phyloP scores from a whole-genome alignment of 2,888 invertebrate genomes.

The Omphaloscelis lunosa region DNA sequence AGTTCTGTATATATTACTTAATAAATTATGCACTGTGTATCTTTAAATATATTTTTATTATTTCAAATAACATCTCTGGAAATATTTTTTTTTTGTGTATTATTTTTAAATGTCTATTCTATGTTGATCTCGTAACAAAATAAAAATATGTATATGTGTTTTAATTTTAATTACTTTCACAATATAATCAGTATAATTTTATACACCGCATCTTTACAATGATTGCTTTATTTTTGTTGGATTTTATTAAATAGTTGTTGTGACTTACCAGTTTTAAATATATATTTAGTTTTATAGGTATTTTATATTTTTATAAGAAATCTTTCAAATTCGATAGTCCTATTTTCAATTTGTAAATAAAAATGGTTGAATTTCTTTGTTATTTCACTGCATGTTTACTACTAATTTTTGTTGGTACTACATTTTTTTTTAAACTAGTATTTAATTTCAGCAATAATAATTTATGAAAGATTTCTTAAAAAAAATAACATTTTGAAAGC shows the following conservation, averaged over 20 bases:
- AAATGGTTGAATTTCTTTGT: background rate
- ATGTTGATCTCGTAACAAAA: slow-evolving; percentile 9
- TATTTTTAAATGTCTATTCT: slow-evolving; percentile 50
- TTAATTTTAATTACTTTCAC: slow-evolving; percentile 63
- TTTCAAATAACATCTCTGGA: background rate
- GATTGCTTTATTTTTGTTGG: slow-evolving; percentile 71
- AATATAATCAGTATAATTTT: slow-evolving; percentile 63
- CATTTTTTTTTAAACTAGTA: too few species aligned
- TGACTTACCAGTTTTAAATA: slow-evolving; percentile 39
- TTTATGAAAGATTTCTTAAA: slow-evolving; percentile 38
- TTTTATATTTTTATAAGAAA: slow-evolving; percentile 44
- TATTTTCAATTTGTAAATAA: background rate
- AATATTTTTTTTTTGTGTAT: background rate
- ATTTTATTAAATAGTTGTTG: slow-evolving; percentile 45
- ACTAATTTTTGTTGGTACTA: too few species aligned
- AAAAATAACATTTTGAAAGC: slow-evolving; percentile 21
- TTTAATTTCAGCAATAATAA: background rate
- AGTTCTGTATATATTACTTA: slow-evolving; percentile 9
- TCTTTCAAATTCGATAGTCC: background rate
- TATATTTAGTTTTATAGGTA: slow-evolving; percentile 32
- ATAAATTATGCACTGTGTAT: background rate
- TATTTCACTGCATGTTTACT: background rate
- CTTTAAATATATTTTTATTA: background rate
- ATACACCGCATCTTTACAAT: slow-evolving; percentile 82
- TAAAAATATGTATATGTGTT: slow-evolving; percentile 5